Evolutionary conservation across 2,113 vertebrate genomes (phyloP).

Genomic region (Myodes glareolus): DNA sequence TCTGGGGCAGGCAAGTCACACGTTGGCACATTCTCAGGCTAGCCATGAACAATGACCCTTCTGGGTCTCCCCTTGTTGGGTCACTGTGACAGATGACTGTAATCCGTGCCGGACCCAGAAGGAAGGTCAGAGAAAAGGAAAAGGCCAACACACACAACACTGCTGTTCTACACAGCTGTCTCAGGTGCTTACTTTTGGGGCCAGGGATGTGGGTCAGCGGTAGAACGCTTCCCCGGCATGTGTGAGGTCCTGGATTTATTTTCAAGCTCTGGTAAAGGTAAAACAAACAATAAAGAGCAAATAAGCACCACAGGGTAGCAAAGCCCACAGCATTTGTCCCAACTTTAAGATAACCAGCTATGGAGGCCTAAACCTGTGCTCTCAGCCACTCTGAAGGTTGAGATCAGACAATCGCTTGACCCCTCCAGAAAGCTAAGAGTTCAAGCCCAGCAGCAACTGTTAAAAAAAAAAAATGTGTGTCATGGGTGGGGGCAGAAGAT

Average conservation of each 20-base stretch:
- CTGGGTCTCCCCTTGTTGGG: neutral
- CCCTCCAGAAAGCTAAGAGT: neutral
- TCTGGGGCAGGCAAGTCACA: neutral
- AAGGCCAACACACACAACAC: neutral
- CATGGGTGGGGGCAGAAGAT: neutral
- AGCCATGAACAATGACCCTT: neutral
- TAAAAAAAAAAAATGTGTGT: neutral
- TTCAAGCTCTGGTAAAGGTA: neutral
- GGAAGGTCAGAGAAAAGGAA: neutral
- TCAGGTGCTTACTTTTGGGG: neutral
- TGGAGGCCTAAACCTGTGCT: neutral
- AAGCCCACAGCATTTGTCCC: neutral
- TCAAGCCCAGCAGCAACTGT: neutral
- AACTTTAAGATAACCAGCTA: neutral
- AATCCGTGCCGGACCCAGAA: neutral
- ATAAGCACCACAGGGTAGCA: neutral
- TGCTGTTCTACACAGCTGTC: neutral
- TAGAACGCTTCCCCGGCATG: neutral
- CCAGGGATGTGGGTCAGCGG: neutral
- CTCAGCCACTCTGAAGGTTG: neutral
- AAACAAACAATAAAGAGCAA: neutral
- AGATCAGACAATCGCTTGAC: neutral
- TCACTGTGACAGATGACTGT: neutral
- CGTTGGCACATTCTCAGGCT: neutral
- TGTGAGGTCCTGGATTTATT: neutral